These are phyloP conservation scores for Motacilla alba DNA, from an alignment of 2,113 vertebrate species.

Conservation along the genomic window DNA sequence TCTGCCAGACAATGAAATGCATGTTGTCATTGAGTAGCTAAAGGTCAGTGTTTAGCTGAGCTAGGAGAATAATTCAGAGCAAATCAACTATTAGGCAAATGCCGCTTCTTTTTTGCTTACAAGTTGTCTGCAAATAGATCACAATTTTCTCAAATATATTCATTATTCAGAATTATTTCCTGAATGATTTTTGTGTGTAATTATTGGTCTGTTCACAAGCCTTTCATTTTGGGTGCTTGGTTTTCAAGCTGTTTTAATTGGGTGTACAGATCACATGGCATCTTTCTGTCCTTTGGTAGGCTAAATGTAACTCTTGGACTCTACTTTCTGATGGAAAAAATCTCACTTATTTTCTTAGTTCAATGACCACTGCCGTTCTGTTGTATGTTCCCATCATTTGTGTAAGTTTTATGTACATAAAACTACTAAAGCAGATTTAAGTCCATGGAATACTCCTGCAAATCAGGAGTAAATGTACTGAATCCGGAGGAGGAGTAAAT, in stretches of 20 bases:
- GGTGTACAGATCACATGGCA: not conserved
- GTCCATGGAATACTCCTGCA: not conserved
- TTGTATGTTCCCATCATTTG: not conserved
- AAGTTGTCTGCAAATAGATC: conserved; percentile 59
- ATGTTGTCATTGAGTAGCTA: conserved; percentile 36
- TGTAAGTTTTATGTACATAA: not conserved
- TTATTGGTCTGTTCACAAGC: conserved; percentile 43
- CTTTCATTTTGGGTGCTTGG: conserved; percentile 16
- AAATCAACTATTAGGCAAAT: conserved; percentile 60
- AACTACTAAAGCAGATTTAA: not conserved
- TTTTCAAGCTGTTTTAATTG: conserved; percentile 36
- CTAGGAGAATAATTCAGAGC: conserved; percentile 53
- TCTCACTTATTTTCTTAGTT: not conserved
- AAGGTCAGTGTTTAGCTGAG: conserved; percentile 63
- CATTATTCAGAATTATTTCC: conserved; percentile 63
- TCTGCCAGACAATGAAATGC: conserved; percentile 18
- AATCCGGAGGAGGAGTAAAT: not conserved
- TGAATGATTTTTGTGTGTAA: conserved; percentile 51
- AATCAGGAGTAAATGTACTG: not conserved
- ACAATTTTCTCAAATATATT: conserved; percentile 57
- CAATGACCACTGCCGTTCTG: not conserved
- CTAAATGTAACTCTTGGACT: not conserved
- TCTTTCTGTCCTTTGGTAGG: not conserved
- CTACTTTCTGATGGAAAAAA: not conserved
- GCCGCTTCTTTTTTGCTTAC: conserved; percentile 33